Evolutionary conservation across 1,140 invertebrate genomes (phyloP), one percentile per base, ranked within the genome.

Genomic region (Elymnias hypermnestra): DNA sequence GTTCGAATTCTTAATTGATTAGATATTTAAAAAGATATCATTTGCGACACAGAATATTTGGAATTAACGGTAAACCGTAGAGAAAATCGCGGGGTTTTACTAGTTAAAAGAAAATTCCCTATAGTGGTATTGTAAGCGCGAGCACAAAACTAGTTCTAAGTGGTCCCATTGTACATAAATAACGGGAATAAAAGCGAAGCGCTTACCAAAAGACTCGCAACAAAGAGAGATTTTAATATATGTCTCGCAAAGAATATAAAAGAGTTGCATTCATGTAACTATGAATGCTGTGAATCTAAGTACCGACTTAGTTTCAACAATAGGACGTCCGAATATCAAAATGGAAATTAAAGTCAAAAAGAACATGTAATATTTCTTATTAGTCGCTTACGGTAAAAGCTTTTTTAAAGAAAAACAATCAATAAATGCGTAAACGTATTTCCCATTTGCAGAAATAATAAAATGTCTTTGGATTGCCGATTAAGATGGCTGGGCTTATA

Each of bases 211-310:
- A 21, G 19, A 21, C 3, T 6, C 6, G 19, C 19, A 21, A 17
- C 38, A 40, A 39, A 40, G 46, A 40, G 37, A 26, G 19, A 17
- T 48, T 48, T 48, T 48, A 48, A 48, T 48, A 48, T 48, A 36
- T 48, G 37, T 40, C 26, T 31, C 46, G 38, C 6, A 4, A 6
- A 21, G 19, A 21, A 6, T 40, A 48, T 21, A 40, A 48, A 48
- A 48, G 38, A 18, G 23, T 23, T 23, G 26, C 7, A 18, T 26
- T 10, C 45, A 31, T 39, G 45, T 17, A 23, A 49, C 40, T 49
- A 38, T 49, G 13, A 28, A 14, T n/a, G 9, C 17, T 36, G 17
- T n/a, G 5, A 35, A 13, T 22, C 38, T 41, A 25, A 28, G 38
- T 22, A 23, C 9, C 13, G 38, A 41, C 38, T 40, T 40, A 40